Evolutionary conservation across 2,888 invertebrate genomes (phyloP).

Genomic region (Tricholauxania praeusta): DNA sequence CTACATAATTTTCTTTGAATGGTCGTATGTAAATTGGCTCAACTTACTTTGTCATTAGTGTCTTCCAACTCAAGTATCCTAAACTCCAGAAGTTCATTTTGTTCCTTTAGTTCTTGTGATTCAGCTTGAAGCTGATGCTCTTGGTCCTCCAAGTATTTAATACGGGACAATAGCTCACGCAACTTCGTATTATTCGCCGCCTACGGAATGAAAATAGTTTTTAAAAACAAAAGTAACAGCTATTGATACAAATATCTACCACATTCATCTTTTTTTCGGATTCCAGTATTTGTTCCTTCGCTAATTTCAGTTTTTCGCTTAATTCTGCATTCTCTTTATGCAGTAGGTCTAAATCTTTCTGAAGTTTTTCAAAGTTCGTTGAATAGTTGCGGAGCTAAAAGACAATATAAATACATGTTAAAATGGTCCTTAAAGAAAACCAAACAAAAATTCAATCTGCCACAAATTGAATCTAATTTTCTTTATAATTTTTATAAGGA

Average conservation of each 20-base stretch:
- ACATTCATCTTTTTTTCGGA: conserved; percentile 69
- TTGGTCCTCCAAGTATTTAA: conserved; percentile 69
- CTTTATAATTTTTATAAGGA: no score
- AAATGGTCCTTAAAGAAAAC: not conserved
- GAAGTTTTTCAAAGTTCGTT: conserved; percentile 64
- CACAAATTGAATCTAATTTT: no score
- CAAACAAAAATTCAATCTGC: no score
- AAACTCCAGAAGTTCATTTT: conserved; percentile 85
- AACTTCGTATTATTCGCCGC: conserved; percentile 61
- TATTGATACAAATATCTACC: conserved; percentile 55
- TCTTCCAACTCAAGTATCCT: conserved; percentile 82
- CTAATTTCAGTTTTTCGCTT: conserved; percentile 68
- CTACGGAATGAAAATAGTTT: conserved; percentile 46
- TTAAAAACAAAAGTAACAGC: conserved; percentile 2
- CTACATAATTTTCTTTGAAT: no score
- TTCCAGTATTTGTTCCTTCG: conserved; percentile 69
- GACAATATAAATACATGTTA: conserved; percentile 8
- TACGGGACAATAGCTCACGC: conserved; percentile 64
- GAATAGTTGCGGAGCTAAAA: conserved; percentile 58
- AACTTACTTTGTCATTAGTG: conserved; percentile 69
- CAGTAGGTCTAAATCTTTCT: conserved; percentile 65
- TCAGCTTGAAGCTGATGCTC: conserved; percentile 75
- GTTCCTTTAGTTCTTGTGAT: conserved; percentile 80
- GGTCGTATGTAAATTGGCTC: not conserved
- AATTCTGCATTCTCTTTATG: conserved; percentile 68